phyloP scores from a whole-genome alignment of 2,797 vertebrate species.

The Sebastes iracundus region DNA sequence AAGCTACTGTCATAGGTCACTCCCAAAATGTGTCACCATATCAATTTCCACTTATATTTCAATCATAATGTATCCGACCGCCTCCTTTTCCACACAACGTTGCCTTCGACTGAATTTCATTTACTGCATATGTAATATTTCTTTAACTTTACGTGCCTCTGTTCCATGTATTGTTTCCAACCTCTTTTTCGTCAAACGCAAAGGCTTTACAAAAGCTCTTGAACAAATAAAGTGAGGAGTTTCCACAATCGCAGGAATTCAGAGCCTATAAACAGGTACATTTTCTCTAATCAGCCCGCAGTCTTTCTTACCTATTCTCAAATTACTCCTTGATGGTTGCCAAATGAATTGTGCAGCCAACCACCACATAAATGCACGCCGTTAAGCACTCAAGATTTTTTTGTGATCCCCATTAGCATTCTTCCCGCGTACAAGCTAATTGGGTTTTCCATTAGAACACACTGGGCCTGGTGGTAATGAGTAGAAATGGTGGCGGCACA shows the following conservation, averaged over 20 bases:
- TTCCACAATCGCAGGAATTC: slow-evolving; percentile 30
- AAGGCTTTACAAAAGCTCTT: background rate
- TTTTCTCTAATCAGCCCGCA: slow-evolving; percentile 58
- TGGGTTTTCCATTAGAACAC: slow-evolving; percentile 73
- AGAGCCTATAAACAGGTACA: slow-evolving; percentile 60
- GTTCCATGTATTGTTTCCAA: background rate
- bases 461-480: slow-evolving; percentile 62
- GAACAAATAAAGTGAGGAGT: slow-evolving; percentile 9
- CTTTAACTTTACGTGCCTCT: background rate
- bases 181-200: background rate
- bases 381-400: slow-evolving; percentile 69
- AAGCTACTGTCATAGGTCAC: background rate
- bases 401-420: slow-evolving; percentile 68
- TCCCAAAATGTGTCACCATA: background rate
- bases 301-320: slow-evolving; percentile 70
- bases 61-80: background rate
- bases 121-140: background rate
- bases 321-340: slow-evolving; percentile 68
- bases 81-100: no score
- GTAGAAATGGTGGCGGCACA: slow-evolving; percentile 59
- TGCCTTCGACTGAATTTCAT: background rate
- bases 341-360: slow-evolving; percentile 72
- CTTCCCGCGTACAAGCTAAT: slow-evolving; percentile 61
- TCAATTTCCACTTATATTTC: background rate
- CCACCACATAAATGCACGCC: slow-evolving; percentile 56